These are phyloP conservation scores for Cremastobaeus sp. DNA, from an alignment of 2,888 invertebrate species.

Conservation along the genomic window DNA sequence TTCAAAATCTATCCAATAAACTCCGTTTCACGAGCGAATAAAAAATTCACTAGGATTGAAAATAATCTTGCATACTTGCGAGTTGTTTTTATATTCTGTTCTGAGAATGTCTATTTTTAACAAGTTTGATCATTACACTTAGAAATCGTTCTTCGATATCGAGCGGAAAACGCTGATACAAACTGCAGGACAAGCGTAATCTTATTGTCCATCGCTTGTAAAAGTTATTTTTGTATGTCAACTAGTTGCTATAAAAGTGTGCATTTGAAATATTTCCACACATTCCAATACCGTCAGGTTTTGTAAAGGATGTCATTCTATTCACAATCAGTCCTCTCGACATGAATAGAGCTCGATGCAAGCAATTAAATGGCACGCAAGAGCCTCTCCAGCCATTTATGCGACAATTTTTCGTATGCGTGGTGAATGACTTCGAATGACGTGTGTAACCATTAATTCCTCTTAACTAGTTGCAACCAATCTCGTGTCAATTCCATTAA, in stretches of 20 bases:
- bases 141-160: too few relatives aligned
- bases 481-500: slow-evolving; percentile 37
- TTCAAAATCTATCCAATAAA: too few relatives aligned
- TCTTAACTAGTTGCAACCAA: slow-evolving; percentile 39
- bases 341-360: slow-evolving; percentile 55
- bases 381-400: slow-evolving; percentile 50
- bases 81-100: too few relatives aligned
- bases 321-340: slow-evolving; percentile 54
- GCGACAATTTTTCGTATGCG: slow-evolving; percentile 49
- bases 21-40: too few relatives aligned
- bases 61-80: too few relatives aligned
- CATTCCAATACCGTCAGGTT: slow-evolving; percentile 40
- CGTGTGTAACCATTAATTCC: slow-evolving; percentile 42
- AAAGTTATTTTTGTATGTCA: slow-evolving; percentile 32
- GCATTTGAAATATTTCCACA: slow-evolving; percentile 39
- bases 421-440: slow-evolving; percentile 45
- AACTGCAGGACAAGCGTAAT: too few relatives aligned
- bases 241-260: slow-evolving; percentile 38
- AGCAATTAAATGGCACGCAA: slow-evolving; percentile 57
- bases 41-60: too few relatives aligned
- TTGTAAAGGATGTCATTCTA: slow-evolving; percentile 47
- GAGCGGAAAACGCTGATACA: too few relatives aligned
- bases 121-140: too few relatives aligned
- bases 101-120: too few relatives aligned
- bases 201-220: slow-evolving; percentile 10